Evolutionary conservation across 2,113 vertebrate genomes (phyloP).

Genomic region (Hemiprocne comata): DNA sequence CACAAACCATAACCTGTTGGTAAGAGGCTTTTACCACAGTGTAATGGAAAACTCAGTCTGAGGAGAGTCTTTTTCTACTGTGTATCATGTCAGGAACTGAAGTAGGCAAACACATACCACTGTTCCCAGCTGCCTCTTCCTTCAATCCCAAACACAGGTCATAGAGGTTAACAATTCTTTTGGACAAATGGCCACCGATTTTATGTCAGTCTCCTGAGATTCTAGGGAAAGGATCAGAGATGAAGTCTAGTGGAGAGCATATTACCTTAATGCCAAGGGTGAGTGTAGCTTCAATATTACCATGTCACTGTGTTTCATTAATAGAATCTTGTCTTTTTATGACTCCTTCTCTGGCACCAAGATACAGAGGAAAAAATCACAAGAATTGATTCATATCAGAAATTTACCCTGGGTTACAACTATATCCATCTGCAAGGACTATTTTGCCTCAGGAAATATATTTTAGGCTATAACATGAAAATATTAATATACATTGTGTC

Average conservation of each 20-base stretch:
- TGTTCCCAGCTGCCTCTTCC: neutral
- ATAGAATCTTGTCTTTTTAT: neutral
- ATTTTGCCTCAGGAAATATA: neutral
- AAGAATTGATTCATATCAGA: neutral
- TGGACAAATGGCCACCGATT: accelerated
- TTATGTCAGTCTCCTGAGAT: neutral
- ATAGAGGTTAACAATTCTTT: neutral
- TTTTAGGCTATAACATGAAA: neutral
- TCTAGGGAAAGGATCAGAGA: neutral
- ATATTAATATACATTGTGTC: neutral
- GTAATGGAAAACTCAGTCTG: neutral
- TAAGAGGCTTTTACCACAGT: accelerated
- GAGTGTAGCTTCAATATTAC: neutral
- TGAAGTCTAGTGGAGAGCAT: neutral
- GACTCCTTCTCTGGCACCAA: neutral
- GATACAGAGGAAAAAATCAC: neutral
- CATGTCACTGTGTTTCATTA: neutral
- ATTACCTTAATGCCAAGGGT: neutral
- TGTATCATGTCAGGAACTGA: neutral
- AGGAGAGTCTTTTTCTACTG: neutral
- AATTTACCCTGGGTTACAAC: neutral
- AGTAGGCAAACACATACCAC: neutral
- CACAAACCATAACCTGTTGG: accelerated
- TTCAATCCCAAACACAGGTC: neutral
- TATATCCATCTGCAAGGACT: neutral